Base-by-base conservation (phyloP, 2,797 vertebrate species). In the Anableps anableps region DNA sequence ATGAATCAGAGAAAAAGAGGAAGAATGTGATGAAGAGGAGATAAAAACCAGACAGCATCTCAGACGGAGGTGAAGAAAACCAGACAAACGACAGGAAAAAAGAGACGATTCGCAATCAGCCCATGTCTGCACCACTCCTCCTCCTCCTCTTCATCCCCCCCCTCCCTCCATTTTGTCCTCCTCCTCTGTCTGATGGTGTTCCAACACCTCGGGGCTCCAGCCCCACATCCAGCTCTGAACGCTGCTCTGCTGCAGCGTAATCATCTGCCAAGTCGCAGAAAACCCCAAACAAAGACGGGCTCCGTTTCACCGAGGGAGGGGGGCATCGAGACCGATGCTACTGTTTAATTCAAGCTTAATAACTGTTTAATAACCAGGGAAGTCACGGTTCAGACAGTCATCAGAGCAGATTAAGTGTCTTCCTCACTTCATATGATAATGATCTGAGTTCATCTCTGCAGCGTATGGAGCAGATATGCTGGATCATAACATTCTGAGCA, bases 141-240 rank as follows among this genome's bases (percentile, higher is more conserved):
- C 78, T 77, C 84, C 53, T 77, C 74, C 70, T 66, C 79, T 29
- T 74, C 16, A 45, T 76, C 26, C 26, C 76, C 16, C 29, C 80
- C 86, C 84, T 89, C 86, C 89, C 88, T 91, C 92, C 92, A 93
- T 93, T 93, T 94, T 92, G 90, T 93, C 86, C 23, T 91, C 83
- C 71, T 91, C 83, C 81, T 89, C 89, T 73, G 80, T 92, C 85
- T 93, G 92, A 91, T 91, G 84, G 83, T 45, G 86, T 81, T 92
- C 89, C 88, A 89, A 71, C 83, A 85, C 88, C 87, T 88, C 82
- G 6, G 83, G 89, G 90, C 85, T 89, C 81, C 90, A 89, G 81
- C 83, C 86, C 87, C 89, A 79, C 82, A 90, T 88, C 85, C 85
- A 60, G 45, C 80, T 45, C 74, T 26, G 78, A 62, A 75, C n/a